Conservation (phyloP, 2,888 invertebrate species). For the Drosophila limbata region DNA sequence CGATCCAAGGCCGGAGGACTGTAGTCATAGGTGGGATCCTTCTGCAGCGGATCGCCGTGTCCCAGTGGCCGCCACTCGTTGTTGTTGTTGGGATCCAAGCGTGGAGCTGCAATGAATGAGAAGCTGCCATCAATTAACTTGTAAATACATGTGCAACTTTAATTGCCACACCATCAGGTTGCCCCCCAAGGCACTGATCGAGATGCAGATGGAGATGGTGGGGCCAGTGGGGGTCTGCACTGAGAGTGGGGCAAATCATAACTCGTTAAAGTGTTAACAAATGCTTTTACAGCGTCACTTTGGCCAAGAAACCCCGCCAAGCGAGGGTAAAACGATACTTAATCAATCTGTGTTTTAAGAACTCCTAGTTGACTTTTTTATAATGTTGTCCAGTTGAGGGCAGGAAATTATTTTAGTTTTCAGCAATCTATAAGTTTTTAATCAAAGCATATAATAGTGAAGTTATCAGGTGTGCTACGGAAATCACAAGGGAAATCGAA, state of each 20-base stretch:
- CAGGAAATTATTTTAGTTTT: too few species aligned
- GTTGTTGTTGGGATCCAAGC: constrained; percentile 90
- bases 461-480: too few species aligned
- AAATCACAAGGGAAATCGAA: too few species aligned
- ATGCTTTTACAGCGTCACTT: constrained; percentile 72
- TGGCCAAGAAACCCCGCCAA: constrained; percentile 9
- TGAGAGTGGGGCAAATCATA: constrained; percentile 59
- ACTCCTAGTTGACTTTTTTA: too few species aligned
- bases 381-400: too few species aligned
- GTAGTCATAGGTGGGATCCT: constrained; percentile 94
- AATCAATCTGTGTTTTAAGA: not conserved
- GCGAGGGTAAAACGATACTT: constrained; percentile 5
- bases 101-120: constrained; percentile 86
- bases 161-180: constrained; percentile 55
- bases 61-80: constrained; percentile 93
- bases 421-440: too few species aligned
- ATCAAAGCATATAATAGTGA: too few species aligned
- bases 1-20: constrained; percentile 92
- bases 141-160: constrained; percentile 57
- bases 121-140: constrained; percentile 41
- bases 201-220: not conserved
- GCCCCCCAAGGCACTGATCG: constrained; percentile 16
- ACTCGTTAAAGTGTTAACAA: constrained; percentile 84
- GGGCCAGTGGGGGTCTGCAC: constrained; percentile 1
- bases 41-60: constrained; percentile 92